A percentile compares a stretch with the other conserved stretches of the same genome.
These are phyloP conservation scores for Molanna angustata DNA, from an alignment of 2,888 invertebrate genomes.

Conservation along the genomic window DNA sequence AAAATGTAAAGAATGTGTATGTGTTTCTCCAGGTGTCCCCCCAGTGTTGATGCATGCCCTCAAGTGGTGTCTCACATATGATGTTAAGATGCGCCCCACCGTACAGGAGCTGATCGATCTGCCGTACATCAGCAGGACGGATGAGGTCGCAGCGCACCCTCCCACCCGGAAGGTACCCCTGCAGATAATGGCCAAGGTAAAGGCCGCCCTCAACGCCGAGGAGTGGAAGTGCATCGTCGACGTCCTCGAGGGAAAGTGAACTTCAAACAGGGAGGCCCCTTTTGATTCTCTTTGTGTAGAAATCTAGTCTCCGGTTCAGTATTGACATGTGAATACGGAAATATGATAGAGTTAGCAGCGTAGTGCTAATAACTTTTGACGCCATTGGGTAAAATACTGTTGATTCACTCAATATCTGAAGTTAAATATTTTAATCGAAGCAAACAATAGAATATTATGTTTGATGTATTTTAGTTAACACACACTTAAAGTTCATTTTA, in stretches of 20 bases:
- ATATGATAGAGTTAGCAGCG: too few relatives aligned
- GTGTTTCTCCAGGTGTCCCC: slow-evolving; percentile 51
- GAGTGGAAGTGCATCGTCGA: slow-evolving; percentile 20
- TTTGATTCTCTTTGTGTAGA: background rate
- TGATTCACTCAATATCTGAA: too few relatives aligned
- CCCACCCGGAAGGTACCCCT: slow-evolving; percentile 9
- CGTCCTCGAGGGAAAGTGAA: slow-evolving; percentile 19
- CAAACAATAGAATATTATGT: too few relatives aligned
- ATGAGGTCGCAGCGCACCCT: background rate
- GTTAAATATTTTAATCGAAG: too few relatives aligned
- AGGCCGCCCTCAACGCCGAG: slow-evolving; percentile 14
- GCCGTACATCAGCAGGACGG: slow-evolving; percentile 38
- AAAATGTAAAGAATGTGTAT: too few relatives aligned
- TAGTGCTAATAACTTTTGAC: too few relatives aligned
- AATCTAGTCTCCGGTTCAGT: too few relatives aligned
- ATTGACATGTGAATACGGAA: too few relatives aligned
- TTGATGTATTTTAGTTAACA: too few relatives aligned
- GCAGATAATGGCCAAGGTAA: slow-evolving; percentile 22
- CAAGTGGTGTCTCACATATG: slow-evolving; percentile 69
- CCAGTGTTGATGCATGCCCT: slow-evolving; percentile 61
- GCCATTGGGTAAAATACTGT: too few relatives aligned
- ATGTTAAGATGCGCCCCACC: slow-evolving; percentile 70
- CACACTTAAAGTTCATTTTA: too few relatives aligned
- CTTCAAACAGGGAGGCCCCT: background rate
- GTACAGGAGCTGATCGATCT: slow-evolving; percentile 68